A percentile compares a stretch with the other conserved stretches of the same genome.
These are phyloP conservation scores for Melipona quadrifasciata DNA, from an alignment of 1,140 invertebrate genomes.

Conservation along the genomic window DNA sequence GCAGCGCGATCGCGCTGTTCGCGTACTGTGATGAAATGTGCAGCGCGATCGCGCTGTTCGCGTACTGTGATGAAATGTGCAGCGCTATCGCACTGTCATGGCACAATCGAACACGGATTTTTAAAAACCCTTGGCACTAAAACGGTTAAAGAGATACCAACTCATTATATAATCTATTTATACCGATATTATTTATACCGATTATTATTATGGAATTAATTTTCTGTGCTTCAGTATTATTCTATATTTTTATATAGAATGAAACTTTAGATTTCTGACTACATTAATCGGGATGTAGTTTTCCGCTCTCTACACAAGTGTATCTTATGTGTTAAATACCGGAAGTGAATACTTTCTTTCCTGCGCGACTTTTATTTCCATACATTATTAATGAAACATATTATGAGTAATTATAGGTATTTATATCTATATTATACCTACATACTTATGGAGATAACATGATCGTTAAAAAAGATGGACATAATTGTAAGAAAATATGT, in stretches of 20 bases:
- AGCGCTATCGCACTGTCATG: too few relatives aligned
- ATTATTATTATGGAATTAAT: too few relatives aligned
- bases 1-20: too few relatives aligned
- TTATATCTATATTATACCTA: neutral
- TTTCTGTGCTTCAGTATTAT: too few relatives aligned
- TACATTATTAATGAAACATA: neutral
- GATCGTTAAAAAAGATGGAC: neutral
- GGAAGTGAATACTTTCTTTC: neutral
- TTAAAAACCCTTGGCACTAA: too few relatives aligned
- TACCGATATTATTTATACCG: too few relatives aligned
- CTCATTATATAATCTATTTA: too few relatives aligned
- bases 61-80: too few relatives aligned
- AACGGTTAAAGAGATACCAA: too few relatives aligned
- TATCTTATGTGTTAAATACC: neutral
- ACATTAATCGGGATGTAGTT: neutral
- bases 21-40: too few relatives aligned
- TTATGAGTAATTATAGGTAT: neutral
- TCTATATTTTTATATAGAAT: neutral
- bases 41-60: too few relatives aligned
- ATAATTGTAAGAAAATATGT: neutral
- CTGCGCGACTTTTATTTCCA: neutral
- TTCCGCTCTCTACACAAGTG: neutral
- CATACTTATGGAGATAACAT: neutral
- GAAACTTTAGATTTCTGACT: neutral
- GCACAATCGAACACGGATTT: too few relatives aligned